Conservation (phyloP, 53 echinoderm and acorn worm genomes). For the Henricia sp. region DNA sequence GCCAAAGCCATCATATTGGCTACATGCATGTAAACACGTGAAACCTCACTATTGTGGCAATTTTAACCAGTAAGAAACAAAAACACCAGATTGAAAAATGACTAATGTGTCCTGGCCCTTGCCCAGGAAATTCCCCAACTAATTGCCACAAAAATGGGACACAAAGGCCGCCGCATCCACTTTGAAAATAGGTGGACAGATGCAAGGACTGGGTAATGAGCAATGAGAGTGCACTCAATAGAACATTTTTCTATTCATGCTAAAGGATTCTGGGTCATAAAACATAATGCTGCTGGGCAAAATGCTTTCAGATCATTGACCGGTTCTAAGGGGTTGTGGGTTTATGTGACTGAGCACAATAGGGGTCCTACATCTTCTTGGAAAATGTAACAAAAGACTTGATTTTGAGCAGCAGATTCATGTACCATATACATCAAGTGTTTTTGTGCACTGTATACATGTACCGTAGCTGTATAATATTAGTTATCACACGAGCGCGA, state of each 20-base stretch:
- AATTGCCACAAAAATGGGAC: conserved; percentile 33
- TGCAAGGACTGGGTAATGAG: conserved; percentile 9
- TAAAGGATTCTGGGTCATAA: neutral
- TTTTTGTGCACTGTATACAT: neutral
- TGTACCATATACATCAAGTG: neutral
- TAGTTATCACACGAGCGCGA: too few species aligned
- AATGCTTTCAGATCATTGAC: neutral
- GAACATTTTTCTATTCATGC: neutral
- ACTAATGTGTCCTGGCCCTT: neutral
- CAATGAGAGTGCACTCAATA: conserved; percentile 13
- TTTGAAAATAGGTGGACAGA: conserved; percentile 35
- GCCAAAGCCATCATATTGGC: neutral
- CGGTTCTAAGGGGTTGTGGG: neutral
- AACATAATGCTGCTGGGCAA: neutral
- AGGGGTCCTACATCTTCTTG: neutral
- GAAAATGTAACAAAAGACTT: neutral
- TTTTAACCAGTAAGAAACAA: conserved; percentile 34
- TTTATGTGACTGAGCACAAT: neutral
- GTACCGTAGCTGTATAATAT: neutral
- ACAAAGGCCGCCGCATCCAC: conserved; percentile 37
- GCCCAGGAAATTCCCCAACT: neutral
- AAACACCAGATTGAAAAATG: conserved; percentile 15
- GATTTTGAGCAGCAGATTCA: neutral
- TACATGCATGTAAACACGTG: conserved; percentile 15
- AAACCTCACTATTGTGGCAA: conserved; percentile 20